These are phyloP conservation scores for Halesus radiatus DNA, from an alignment of 1,140 invertebrate genomes.

Conservation along the genomic window DNA sequence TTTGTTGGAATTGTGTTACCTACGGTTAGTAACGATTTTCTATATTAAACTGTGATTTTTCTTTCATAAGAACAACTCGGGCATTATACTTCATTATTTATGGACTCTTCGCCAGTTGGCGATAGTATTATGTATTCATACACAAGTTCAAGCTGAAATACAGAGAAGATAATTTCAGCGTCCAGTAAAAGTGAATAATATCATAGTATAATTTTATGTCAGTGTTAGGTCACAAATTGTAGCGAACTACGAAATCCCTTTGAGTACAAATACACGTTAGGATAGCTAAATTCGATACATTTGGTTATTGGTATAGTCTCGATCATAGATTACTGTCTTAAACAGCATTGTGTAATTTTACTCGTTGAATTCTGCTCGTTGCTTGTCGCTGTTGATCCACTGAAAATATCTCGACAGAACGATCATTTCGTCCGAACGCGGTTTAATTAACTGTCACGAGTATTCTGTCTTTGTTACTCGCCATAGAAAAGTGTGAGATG, in stretches of 20 bases:
- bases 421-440: conserved; percentile 20
- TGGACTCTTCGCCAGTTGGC: no score
- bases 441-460: conserved; percentile 14
- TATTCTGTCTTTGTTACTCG: background rate
- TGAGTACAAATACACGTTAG: no score
- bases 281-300: no score
- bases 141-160: background rate
- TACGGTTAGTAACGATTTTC: no score
- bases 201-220: background rate
- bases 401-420: conserved; percentile 25
- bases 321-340: background rate
- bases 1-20: no score
- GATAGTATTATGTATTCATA: no score
- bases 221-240: conserved; percentile 7
- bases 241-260: no score
- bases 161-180: no score
- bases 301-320: no score
- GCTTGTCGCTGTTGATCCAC: conserved; percentile 12
- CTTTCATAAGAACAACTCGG: no score
- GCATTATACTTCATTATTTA: no score
- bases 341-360: background rate
- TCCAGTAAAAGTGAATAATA: background rate
- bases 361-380: conserved; percentile 9
- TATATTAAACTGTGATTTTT: no score
- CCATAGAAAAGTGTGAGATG: background rate